A percentile compares a stretch with the other conserved stretches of the same genome.
Conservation (phyloP, 2,888 invertebrate species). For the Idaea straminata region DNA sequence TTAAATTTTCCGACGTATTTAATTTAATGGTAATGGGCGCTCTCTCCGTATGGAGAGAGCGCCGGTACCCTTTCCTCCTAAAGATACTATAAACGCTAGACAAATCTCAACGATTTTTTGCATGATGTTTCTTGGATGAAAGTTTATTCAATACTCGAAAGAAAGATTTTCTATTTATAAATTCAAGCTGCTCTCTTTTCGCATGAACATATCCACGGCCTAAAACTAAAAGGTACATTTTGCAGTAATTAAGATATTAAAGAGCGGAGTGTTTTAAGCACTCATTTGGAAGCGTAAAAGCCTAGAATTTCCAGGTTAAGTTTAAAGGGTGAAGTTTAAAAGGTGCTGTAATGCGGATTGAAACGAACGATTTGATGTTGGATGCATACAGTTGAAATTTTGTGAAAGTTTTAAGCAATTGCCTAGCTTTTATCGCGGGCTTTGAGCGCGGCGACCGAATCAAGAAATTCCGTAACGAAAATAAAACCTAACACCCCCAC, state of each 20-base stretch:
- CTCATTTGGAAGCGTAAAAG: conserved; percentile 27
- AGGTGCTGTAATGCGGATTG: neutral
- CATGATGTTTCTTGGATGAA: too few relatives aligned
- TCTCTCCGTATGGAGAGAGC: too few relatives aligned
- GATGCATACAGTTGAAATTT: neutral
- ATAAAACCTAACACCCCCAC: too few relatives aligned
- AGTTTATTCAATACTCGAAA: neutral
- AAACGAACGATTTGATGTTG: neutral
- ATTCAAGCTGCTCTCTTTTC: neutral
- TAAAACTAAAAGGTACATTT: conserved; percentile 24
- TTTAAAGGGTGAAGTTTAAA: conserved; percentile 8
- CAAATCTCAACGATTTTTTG: too few relatives aligned
- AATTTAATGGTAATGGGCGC: too few relatives aligned
- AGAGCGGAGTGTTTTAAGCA: conserved; percentile 28
- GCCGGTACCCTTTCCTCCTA: too few relatives aligned
- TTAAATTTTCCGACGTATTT: too few relatives aligned
- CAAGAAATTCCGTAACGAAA: too few relatives aligned
- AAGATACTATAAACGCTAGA: too few relatives aligned
- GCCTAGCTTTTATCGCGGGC: too few relatives aligned
- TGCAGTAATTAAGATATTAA: conserved; percentile 32
- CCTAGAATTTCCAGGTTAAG: conserved; percentile 25
- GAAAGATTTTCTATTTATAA: neutral
- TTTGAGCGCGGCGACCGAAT: too few relatives aligned
- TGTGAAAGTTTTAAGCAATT: neutral
- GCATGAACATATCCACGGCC: neutral